Conservation (phyloP, 92 coral and sea anemone genomes). For the Zoanthus solanderi region DNA sequence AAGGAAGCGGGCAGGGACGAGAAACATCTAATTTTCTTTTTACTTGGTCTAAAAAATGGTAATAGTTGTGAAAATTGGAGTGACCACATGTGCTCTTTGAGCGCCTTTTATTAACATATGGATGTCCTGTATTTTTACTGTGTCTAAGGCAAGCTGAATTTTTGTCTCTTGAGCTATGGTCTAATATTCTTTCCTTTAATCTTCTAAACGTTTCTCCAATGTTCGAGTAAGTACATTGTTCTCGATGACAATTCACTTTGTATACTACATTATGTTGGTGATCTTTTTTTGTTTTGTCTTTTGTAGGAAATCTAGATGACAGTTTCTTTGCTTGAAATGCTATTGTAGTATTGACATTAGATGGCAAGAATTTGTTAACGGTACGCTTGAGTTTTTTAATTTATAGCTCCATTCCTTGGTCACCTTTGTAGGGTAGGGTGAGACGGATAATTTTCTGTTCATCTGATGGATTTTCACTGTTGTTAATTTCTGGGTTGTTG, state of each 20-base stretch:
- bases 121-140: too few species aligned
- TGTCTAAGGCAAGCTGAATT: too few species aligned
- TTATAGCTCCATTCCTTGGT: not conserved
- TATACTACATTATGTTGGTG: not conserved
- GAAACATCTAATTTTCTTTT: too few species aligned
- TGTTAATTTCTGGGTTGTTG: not conserved
- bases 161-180: too few species aligned
- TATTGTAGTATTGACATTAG: not conserved
- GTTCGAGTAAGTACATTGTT: too few species aligned
- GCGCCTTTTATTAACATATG: too few species aligned
- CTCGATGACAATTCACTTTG: not conserved
- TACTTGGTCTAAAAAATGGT: too few species aligned
- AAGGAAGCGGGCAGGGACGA: too few species aligned
- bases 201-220: too few species aligned
- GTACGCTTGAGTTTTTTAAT: slow-evolving; percentile 1
- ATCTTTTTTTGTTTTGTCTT: not conserved
- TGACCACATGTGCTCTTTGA: too few species aligned
- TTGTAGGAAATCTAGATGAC: not conserved
- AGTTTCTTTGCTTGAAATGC: not conserved
- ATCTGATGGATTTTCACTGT: slow-evolving; percentile 1
- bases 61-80: too few species aligned
- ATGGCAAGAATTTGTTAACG: not conserved
- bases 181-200: too few species aligned
- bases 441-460: not conserved
- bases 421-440: slow-evolving; percentile 2